phyloP scores from a whole-genome alignment of 1,140 invertebrate species.

The Drosophila tristis region DNA sequence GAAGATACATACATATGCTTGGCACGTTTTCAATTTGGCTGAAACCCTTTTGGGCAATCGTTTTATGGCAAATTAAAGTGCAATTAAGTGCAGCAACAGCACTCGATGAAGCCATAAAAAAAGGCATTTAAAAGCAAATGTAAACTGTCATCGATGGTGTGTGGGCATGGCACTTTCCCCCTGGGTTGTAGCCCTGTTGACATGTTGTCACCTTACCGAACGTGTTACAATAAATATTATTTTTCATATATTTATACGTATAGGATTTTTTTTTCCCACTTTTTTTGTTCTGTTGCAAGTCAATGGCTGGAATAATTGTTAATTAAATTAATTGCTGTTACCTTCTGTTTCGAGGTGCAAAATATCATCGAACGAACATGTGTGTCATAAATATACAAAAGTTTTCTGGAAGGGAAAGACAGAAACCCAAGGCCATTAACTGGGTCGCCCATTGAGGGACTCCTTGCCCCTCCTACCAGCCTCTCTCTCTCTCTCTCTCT shows the following conservation, averaged over 20 bases:
- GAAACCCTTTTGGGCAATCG: conserved; percentile 68
- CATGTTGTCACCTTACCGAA: conserved; percentile 49
- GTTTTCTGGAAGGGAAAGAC: conserved; percentile 36
- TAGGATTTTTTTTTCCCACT: background rate
- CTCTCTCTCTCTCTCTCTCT: background rate
- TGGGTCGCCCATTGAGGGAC: conserved; percentile 44
- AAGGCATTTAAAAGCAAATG: conserved; percentile 49
- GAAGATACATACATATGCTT: conserved; percentile 38
- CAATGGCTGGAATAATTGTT: conserved; percentile 24
- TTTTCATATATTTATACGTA: conserved; percentile 6
- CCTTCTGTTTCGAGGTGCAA: conserved; percentile 8
- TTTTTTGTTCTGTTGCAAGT: conserved; percentile 5
- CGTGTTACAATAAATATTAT: conserved; percentile 51
- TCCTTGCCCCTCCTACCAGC: background rate
- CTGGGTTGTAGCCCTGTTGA: conserved; percentile 38
- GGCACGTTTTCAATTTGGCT: conserved; percentile 74
- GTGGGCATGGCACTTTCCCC: conserved; percentile 20
- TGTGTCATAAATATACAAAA: conserved; percentile 20
- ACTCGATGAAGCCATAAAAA: conserved; percentile 69
- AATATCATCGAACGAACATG: conserved; percentile 12
- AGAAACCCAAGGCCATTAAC: conserved; percentile 47
- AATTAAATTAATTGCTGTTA: conserved; percentile 25
- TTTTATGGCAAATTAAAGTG: conserved; percentile 74
- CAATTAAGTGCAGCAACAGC: conserved; percentile 63
- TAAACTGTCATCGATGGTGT: conserved; percentile 38